Evolutionary conservation across 2,113 vertebrate species (phyloP), one percentile per base, ranked within the genome.

Genomic region (Abramis brama): DNA sequence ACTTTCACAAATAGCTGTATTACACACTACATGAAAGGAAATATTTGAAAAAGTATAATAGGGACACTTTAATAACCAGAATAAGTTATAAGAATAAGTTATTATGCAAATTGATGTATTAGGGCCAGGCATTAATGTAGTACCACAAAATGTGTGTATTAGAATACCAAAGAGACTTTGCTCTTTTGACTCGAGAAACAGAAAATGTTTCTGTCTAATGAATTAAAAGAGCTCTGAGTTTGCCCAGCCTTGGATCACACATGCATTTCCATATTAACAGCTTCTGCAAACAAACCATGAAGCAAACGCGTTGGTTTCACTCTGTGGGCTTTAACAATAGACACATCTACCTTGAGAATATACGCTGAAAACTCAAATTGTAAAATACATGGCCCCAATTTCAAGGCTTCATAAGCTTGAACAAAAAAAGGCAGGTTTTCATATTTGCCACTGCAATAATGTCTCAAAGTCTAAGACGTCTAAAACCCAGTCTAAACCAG

Each of bases 201-300:
- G 64, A 70, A 57, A 70, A 36, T 21, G 30, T 70, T 70, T 21
- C 30, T 68, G 7, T 70, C 33, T 71, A 71, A 36, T 23, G 4
- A 71, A 71, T 11, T 10, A 21, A 70, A 36, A 36, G 66, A 36
- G 19, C 55, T 23, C 55, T 57, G 6, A 12, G 27, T 77, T 77
- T 21, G 5, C 25, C 9, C 75, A 36, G 6, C n/a, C 45, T 4
- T 17, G 2, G 21, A 27, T 23, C 75, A 55, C 47, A 76, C 73
- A 75, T 10, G 50, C 75, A 78, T 57, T 78, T 57, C 25, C 27
- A 71, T 21, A 39, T 71, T 71, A 33, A 79, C 52, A 79, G 76
- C 12, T 36, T 21, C 76, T 79, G 27, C 12, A 13, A 79, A 23
- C 12, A 62, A 39, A 62, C 30, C 76, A 59, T 19, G 6, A 23